Base-by-base conservation (phyloP, 2,797 vertebrate species). In the Acanthurus leucopareius region DNA sequence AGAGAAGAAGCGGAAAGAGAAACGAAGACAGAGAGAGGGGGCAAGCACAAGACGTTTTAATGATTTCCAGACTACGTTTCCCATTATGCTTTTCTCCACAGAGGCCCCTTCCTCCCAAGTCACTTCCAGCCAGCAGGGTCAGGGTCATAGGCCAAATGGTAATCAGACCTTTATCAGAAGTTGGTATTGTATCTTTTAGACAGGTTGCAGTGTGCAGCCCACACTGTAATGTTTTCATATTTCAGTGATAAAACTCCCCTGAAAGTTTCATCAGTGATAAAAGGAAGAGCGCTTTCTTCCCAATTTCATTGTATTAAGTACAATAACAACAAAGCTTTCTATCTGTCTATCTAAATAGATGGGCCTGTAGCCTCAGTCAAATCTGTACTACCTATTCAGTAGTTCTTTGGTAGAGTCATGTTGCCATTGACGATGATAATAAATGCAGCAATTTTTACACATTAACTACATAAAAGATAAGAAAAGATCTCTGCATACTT, bases 41-140 rank as follows among this genome's bases (percentile, higher is more conserved):
- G 62, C 73, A 77, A 85, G 68, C 59, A 57, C 35, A 63, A 75
- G 49, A 65, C 57, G 47, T 14, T 58, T 51, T n/a, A 11, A 38
- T 22, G 53, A 75, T 35, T 71, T 32, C 28, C 11, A 77, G 78
- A 86, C 89, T 79, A 35, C 73, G 79, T 77, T 76, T 87, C 84
- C 79, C 69, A 84, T 63, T 25, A 79, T 83, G 74, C 78, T 6
- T 72, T 68, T 69, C 70, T 66, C 22, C 22, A 54, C 14, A 35
- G 17, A 59, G 73, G 45, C 42, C 51, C 13, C 45, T 51, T 20
- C 51, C 20, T 44, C 60, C 8, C 28, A 28, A 28, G 28, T 28
- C n/a, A 56, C 19, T 61, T 73, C 83, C 84, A 63, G 71, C 54
- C 75, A 71, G 65, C 61, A 81, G 80, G 75, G 73, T 40, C 35